These are phyloP conservation scores for Micrasema minimum DNA, from an alignment of 1,140 invertebrate species.

Conservation along the genomic window DNA sequence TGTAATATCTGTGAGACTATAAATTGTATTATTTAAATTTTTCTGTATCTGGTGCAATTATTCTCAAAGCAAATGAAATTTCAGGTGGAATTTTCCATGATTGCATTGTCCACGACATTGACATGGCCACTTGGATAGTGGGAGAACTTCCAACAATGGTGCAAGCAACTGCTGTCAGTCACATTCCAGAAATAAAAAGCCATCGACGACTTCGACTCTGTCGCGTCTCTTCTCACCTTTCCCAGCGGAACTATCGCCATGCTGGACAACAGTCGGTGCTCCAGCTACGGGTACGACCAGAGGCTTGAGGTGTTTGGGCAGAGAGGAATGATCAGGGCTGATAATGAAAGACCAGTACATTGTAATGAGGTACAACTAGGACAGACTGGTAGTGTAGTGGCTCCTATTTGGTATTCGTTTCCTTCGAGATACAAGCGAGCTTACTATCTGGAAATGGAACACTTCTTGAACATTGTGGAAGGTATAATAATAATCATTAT, in stretches of 20 bases:
- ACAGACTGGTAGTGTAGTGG: constrained; percentile 59
- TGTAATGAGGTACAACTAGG: constrained; percentile 61
- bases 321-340: constrained; percentile 69
- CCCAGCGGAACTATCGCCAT: constrained; percentile 72
- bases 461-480: constrained; percentile 73
- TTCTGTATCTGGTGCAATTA: too few relatives aligned
- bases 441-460: constrained; percentile 72
- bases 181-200: constrained; percentile 70
- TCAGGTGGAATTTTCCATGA: constrained; percentile 80
- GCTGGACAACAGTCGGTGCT: constrained; percentile 74
- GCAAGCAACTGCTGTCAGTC: constrained; percentile 65
- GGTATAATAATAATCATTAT: too few relatives aligned
- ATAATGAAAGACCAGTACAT: constrained; percentile 69
- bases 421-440: constrained; percentile 70
- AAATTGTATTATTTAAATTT: too few relatives aligned
- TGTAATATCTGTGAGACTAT: too few relatives aligned
- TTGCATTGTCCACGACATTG: constrained; percentile 79
- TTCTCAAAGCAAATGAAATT: too few relatives aligned
- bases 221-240: constrained; percentile 71
- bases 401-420: constrained; percentile 74
- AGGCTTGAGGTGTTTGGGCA: constrained; percentile 74
- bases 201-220: constrained; percentile 75
- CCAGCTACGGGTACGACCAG: constrained; percentile 77
- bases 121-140: constrained; percentile 71
- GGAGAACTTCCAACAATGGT: constrained; percentile 72